These are phyloP conservation scores for Lypha dubia DNA, from an alignment of 2,888 invertebrate genomes.

Conservation along the genomic window DNA sequence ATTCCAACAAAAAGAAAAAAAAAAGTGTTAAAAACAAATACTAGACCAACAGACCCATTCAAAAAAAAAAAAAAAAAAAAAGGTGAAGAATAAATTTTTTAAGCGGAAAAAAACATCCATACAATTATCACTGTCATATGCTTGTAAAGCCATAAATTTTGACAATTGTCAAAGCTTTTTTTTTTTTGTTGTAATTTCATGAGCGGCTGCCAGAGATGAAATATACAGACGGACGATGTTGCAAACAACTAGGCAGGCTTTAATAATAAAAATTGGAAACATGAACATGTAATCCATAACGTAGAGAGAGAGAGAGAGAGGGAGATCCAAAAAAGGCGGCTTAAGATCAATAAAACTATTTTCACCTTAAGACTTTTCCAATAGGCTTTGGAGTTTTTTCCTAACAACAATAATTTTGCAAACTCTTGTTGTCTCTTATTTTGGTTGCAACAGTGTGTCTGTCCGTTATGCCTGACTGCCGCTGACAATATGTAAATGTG, in stretches of 20 bases:
- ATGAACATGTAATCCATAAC: conserved; percentile 35
- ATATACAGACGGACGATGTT: neutral
- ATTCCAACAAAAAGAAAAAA: conserved; percentile 6
- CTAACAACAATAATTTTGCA: neutral
- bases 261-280: conserved; percentile 51
- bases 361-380: conserved; percentile 60
- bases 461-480: conserved; percentile 45
- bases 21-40: conserved; percentile 39
- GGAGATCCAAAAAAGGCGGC: conserved; percentile 50
- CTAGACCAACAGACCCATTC: neutral
- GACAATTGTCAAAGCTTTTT: conserved; percentile 70
- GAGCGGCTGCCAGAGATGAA: neutral
- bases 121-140: conserved; percentile 78
- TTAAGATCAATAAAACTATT: conserved; percentile 69
- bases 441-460: conserved; percentile 7
- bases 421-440: neutral
- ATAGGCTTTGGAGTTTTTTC: conserved; percentile 38
- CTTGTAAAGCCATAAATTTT: conserved; percentile 78
- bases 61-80: conserved; percentile 4
- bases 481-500: conserved; percentile 71
- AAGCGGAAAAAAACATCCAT: conserved; percentile 34
- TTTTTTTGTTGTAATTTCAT: conserved; percentile 8
- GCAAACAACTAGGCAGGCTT: neutral
- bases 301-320: neutral
- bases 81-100: conserved; percentile 35